These are phyloP conservation scores for Chaitophorus viminalis DNA, from an alignment of 2,888 invertebrate species.

Conservation along the genomic window DNA sequence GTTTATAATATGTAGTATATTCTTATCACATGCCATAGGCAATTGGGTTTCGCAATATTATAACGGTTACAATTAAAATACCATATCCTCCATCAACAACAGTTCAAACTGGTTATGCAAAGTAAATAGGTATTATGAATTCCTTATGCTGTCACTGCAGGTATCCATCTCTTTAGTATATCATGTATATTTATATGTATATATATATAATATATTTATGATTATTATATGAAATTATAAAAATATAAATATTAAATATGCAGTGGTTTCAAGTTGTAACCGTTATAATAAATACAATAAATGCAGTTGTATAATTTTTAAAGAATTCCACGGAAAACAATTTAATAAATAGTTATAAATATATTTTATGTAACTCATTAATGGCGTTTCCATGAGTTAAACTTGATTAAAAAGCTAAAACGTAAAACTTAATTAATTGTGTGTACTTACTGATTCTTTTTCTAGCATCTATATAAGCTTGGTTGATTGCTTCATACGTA, in stretches of 20 bases:
- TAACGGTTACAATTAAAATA: slow-evolving; percentile 11
- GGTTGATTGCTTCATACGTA: slow-evolving; percentile 89
- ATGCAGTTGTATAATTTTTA: neutral
- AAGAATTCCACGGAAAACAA: neutral
- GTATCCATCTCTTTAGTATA: neutral
- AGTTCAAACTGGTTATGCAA: slow-evolving; percentile 48
- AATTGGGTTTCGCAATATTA: slow-evolving; percentile 29
- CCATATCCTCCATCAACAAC: neutral
- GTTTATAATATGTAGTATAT: no score
- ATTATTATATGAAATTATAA: neutral
- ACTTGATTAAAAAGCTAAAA: no score
- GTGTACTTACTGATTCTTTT: slow-evolving; percentile 86
- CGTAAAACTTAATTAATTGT: no score
- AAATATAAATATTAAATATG: neutral
- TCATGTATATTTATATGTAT: neutral
- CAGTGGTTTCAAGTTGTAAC: neutral
- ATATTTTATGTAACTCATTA: neutral
- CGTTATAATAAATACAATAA: neutral
- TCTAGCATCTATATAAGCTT: slow-evolving; percentile 86
- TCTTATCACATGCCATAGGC: neutral
- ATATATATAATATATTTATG: neutral
- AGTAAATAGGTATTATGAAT: neutral
- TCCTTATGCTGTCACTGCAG: slow-evolving; percentile 30
- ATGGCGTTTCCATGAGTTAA: neutral
- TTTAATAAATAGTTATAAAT: neutral